Evolutionary conservation across 2,888 invertebrate genomes (phyloP).

Genomic region (Nasonia oneida): DNA sequence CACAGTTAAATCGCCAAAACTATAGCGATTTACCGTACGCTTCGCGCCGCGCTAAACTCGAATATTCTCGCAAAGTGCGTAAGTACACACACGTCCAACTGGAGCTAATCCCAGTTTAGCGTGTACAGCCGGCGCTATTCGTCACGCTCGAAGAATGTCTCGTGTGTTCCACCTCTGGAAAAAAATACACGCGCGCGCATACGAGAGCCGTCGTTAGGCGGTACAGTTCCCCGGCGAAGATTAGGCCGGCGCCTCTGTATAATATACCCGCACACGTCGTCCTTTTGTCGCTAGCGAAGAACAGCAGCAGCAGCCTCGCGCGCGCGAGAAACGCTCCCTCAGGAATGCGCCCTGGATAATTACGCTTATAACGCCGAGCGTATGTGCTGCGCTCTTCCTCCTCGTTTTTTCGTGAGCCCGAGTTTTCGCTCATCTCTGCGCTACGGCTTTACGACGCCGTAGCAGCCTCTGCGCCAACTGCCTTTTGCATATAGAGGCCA

Average conservation of each 20-base stretch:
- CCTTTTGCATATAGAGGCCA: background rate
- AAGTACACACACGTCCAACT: background rate
- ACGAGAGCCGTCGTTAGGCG: slow-evolving; percentile 11
- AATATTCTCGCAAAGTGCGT: background rate
- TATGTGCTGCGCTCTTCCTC: background rate
- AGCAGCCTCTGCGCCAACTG: slow-evolving; percentile 6
- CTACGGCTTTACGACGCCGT: slow-evolving; percentile 8
- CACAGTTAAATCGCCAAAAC: background rate
- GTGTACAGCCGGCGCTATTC: slow-evolving; percentile 14
- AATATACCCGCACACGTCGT: background rate
- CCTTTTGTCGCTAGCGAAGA: background rate
- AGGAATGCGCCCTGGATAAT: slow-evolving; percentile 35
- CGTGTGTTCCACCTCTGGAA: background rate
- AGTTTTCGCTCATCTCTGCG: background rate
- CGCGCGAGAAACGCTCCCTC: slow-evolving; percentile 29
- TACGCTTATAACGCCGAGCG: slow-evolving; percentile 30
- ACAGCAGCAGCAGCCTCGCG: background rate
- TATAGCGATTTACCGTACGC: background rate
- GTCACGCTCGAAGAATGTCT: slow-evolving; percentile 37
- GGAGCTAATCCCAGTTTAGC: slow-evolving; percentile 1
- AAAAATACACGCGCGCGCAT: background rate
- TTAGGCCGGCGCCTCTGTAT: background rate
- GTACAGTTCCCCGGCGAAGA: background rate
- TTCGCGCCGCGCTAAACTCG: background rate
- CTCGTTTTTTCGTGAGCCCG: slow-evolving; percentile 45